A percentile compares a stretch with the other conserved stretches of the same genome.
Conservation (phyloP, 1,140 invertebrate species). For the Platorchestia sp. region DNA sequence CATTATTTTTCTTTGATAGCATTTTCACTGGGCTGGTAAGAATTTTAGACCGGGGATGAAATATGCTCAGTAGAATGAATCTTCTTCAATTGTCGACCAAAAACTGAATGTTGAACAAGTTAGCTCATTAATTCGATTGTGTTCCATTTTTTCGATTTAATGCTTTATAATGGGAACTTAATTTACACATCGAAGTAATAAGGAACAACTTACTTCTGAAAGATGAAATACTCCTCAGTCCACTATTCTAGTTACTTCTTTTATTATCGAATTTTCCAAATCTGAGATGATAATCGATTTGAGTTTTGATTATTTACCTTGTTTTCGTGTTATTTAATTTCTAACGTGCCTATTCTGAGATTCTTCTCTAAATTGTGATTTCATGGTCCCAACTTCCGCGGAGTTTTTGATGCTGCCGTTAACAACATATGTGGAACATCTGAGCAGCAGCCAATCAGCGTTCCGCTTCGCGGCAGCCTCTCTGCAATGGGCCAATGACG, state of each 20-base stretch:
- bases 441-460: slow-evolving; percentile 37
- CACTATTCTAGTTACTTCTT: no score
- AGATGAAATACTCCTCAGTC: no score
- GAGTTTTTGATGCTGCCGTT: slow-evolving; percentile 12
- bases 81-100: no score
- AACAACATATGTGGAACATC: slow-evolving; percentile 34
- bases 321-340: background rate
- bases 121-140: no score
- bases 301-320: background rate
- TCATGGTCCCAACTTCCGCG: background rate
- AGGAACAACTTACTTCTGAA: no score
- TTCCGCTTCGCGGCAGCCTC: background rate
- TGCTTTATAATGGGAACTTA: no score
- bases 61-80: background rate
- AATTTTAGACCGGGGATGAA: background rate
- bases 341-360: background rate
- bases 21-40: background rate
- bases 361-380: background rate
- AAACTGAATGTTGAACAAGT: no score
- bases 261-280: background rate
- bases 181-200: no score
- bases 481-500: slow-evolving; percentile 53
- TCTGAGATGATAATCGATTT: background rate
- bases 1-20: background rate
- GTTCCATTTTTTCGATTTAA: no score